Conservation (phyloP, 2,113 vertebrate species). For the Mugil cephalus region DNA sequence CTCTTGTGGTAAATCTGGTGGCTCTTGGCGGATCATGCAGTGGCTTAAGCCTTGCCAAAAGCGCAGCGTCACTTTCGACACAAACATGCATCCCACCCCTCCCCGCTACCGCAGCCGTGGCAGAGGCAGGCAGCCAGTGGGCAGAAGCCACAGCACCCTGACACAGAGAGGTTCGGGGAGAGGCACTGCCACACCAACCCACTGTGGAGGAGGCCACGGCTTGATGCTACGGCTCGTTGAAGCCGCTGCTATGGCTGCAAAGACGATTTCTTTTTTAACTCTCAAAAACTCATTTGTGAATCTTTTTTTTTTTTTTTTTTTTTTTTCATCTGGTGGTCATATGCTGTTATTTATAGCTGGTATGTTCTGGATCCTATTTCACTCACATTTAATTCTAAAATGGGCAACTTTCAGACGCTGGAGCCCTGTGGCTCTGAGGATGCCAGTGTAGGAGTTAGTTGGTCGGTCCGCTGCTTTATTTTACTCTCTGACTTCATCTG, state of each 20-base stretch:
- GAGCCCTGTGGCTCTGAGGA: not conserved
- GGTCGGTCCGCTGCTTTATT: not conserved
- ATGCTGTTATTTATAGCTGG: conserved; percentile 16
- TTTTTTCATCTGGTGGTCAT: conserved; percentile 16
- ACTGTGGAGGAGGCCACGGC: conserved; percentile 23
- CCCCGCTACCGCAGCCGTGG: conserved; percentile 63
- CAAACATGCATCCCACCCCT: conserved; percentile 67
- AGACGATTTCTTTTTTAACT: conserved; percentile 26
- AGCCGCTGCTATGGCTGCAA: conserved; percentile 21
- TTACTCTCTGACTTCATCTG: not conserved
- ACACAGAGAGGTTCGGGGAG: conserved; percentile 36
- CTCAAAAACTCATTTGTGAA: not conserved
- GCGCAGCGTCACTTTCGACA: conserved; percentile 69
- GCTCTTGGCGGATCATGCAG: conserved; percentile 59
- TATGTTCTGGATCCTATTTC: conserved; percentile 6
- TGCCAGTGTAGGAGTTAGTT: not conserved
- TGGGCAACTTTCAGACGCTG: not conserved
- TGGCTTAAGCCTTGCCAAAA: conserved; percentile 61
- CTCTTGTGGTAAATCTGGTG: conserved; percentile 73
- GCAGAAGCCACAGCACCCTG: conserved; percentile 50
- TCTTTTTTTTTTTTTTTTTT: not conserved
- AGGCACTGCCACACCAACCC: conserved; percentile 22
- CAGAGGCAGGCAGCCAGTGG: conserved; percentile 61
- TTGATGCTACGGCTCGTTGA: conserved; percentile 17
- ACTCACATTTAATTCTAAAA: conserved; percentile 9